A percentile compares a stretch with the other conserved stretches of the same genome.
phyloP scores from a whole-genome alignment of 1,140 invertebrate species.

The Hermetia illucens region DNA sequence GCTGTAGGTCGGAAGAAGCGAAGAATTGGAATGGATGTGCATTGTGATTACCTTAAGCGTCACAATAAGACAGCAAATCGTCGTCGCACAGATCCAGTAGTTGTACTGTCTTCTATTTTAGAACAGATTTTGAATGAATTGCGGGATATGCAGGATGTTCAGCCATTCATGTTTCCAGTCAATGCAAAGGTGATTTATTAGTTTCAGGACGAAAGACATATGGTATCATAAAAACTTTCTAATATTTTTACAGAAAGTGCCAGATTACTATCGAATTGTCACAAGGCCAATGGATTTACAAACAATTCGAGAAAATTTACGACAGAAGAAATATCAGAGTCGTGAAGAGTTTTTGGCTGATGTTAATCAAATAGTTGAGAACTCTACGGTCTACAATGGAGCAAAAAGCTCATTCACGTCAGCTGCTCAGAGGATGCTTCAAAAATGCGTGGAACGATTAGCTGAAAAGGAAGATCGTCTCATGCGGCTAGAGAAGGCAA shows the following conservation, averaged over 20 bases:
- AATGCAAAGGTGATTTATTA: slow-evolving; percentile 60
- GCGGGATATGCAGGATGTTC: slow-evolving; percentile 79
- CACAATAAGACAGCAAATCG: slow-evolving; percentile 80
- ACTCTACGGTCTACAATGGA: slow-evolving; percentile 82
- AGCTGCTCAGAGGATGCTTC: slow-evolving; percentile 76
- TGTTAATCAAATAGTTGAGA: slow-evolving; percentile 92
- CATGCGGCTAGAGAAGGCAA: slow-evolving; percentile 93
- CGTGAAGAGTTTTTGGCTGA: slow-evolving; percentile 89
- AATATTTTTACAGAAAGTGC: slow-evolving; percentile 45
- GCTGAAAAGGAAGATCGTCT: slow-evolving; percentile 88
- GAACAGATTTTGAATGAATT: slow-evolving; percentile 91
- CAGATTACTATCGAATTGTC: slow-evolving; percentile 89
- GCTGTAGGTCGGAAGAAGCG: slow-evolving; percentile 54
- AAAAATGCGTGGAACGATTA: slow-evolving; percentile 69
- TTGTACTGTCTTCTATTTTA: slow-evolving; percentile 84
- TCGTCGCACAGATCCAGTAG: slow-evolving; percentile 89
- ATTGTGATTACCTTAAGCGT: slow-evolving; percentile 88
- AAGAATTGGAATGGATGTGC: slow-evolving; percentile 52
- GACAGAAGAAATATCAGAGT: slow-evolving; percentile 86
- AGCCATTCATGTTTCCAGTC: slow-evolving; percentile 88
- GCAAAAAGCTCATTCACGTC: slow-evolving; percentile 72
- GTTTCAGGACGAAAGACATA: slow-evolving; percentile 3
- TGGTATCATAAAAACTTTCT: slow-evolving; percentile 6
- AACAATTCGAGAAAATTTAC: slow-evolving; percentile 83
- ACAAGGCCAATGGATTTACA: slow-evolving; percentile 93